phyloP scores from a whole-genome alignment of 2,797 vertebrate species.

The Calcarius lapponicus region DNA sequence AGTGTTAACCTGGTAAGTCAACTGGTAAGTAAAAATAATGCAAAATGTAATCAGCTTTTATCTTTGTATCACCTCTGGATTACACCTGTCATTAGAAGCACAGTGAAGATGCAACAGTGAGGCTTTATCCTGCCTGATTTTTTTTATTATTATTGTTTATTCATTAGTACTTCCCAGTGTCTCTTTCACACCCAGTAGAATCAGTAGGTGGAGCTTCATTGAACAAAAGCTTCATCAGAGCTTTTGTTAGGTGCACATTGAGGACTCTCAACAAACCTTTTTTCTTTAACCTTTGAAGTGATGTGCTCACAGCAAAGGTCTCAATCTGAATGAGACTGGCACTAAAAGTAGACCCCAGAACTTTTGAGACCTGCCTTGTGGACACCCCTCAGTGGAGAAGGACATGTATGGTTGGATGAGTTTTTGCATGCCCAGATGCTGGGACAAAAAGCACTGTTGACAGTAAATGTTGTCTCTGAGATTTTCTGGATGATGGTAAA shows the following conservation, averaged over 20 bases:
- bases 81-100: background rate
- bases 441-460: background rate
- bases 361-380: background rate
- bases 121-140: background rate
- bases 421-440: background rate
- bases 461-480: background rate
- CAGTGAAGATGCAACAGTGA: background rate
- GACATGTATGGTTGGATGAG: background rate
- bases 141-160: background rate
- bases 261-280: background rate
- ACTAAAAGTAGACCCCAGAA: background rate
- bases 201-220: background rate
- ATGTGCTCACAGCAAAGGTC: background rate
- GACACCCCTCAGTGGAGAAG: background rate
- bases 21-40: slow-evolving; percentile 46
- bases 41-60: background rate
- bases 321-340: background rate
- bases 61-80: background rate
- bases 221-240: too few relatives aligned
- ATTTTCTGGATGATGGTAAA: background rate
- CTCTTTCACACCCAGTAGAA: background rate
- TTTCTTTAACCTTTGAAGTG: background rate
- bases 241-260: background rate
- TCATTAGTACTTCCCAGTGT: background rate
- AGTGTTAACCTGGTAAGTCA: background rate